Evolutionary conservation across 2,113 vertebrate species (phyloP), one percentile per base, ranked within the genome.

Genomic region (Planiliza haematocheilus): DNA sequence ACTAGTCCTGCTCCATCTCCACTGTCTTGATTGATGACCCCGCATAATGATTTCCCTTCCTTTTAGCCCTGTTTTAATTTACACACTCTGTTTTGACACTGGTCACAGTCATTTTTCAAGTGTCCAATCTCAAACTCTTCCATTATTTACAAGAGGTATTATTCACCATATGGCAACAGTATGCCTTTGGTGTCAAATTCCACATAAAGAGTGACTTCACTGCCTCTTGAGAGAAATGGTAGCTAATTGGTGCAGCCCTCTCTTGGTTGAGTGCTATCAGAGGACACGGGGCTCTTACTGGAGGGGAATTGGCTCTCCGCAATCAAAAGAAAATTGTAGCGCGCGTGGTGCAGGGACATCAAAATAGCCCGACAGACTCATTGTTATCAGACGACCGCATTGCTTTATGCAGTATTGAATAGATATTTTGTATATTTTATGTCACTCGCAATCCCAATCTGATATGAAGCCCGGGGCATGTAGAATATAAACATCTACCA

Each of bases 261-360:
- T 87, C 83, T 68, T 86, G 90, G 89, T 87, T 91, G 92, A 94
- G 93, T 82, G 93, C 91, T 93, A 94, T 91, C 93, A 92, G 92
- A 94, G 93, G 91, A 95, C 91, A 86, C 93, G 88, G 92, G 90
- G 93, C 95, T 86, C 87, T 89, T 74, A 77, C 85, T 76, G 75
- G 81, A 74, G 62, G 74, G 76, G 85, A 94, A 91, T 86, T 87
- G 93, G 85, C 78, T 94, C 90, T 87, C 88, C 91, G 90, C 94
- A 94, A 96, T 95, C 94, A 95, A 93, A 95, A 89, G 91, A 90
- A 95, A 96, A 95, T 94, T 91, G 91, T 74, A 77, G 89, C 85
- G 82, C 42, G 12, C 55, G 5, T 41, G 86, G 85, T 91, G 93
- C 91, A 90, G 90, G 94, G 93, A 91, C 93, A 93, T 95, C 86